These are phyloP conservation scores for Litocranius walleri DNA, from an alignment of 2,113 vertebrate species.

Conservation along the genomic window DNA sequence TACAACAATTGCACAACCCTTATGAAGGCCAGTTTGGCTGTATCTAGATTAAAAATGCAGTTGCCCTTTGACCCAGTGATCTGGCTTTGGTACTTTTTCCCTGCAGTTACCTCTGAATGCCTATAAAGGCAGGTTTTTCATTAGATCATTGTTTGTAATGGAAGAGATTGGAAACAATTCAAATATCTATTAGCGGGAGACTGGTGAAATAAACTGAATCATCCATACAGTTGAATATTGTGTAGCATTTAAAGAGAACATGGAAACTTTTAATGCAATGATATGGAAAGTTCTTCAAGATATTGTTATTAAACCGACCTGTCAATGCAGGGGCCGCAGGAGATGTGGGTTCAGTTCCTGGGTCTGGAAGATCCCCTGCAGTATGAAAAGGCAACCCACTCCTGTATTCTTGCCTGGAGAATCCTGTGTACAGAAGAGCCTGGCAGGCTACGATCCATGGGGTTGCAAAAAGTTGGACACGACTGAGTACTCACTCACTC, in stretches of 20 bases:
- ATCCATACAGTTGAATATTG: background rate
- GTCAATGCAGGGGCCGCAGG: background rate
- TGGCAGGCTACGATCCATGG: background rate
- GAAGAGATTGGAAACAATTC: slow-evolving; percentile 46
- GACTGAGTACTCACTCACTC: background rate
- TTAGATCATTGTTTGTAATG: slow-evolving; percentile 47
- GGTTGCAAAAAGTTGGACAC: background rate
- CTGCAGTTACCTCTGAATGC: background rate
- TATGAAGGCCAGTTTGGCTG: background rate
- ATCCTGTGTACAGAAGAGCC: background rate
- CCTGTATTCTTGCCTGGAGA: background rate
- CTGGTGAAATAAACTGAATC: slow-evolving; percentile 23
- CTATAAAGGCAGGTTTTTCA: background rate
- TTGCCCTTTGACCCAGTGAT: background rate
- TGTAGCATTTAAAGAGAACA: background rate
- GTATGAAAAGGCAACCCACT: background rate
- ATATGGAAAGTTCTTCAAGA: background rate
- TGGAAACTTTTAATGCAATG: background rate
- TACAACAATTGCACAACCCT: background rate
- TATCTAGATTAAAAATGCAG: background rate
- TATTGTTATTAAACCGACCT: background rate
- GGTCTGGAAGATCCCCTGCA: background rate
- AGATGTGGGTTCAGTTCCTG: background rate
- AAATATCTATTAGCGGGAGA: slow-evolving; percentile 17
- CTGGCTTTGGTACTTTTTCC: background rate